Conservation (phyloP, 2,888 invertebrate genomes). For the Dascillus cervinus region DNA sequence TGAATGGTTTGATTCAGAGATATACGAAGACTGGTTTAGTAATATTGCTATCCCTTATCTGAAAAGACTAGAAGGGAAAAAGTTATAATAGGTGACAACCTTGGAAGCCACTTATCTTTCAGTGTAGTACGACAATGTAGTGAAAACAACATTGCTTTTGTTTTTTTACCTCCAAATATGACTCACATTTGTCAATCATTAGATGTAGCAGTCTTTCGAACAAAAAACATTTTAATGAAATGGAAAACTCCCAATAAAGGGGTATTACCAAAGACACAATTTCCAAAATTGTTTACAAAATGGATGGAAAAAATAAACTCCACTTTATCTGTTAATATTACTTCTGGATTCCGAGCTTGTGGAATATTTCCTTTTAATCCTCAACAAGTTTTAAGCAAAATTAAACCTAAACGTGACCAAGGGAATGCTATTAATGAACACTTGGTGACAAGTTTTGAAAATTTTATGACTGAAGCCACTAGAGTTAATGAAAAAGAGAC, state of each 20-base stretch:
- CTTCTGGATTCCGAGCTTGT: too few relatives aligned
- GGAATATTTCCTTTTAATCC: too few relatives aligned
- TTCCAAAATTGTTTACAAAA: not conserved
- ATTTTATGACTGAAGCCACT: too few relatives aligned
- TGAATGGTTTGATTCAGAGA: slow-evolving; percentile 1
- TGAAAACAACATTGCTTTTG: slow-evolving; percentile 4
- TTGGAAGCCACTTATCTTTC: slow-evolving; percentile 1
- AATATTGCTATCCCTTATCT: slow-evolving; percentile 2
- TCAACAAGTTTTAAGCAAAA: too few relatives aligned
- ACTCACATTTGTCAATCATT: slow-evolving; percentile 1
- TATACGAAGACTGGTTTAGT: slow-evolving; percentile 1
- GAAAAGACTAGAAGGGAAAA: slow-evolving; percentile 1
- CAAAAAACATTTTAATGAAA: too few relatives aligned
- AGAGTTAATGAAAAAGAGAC: too few relatives aligned
- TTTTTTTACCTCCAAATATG: slow-evolving; percentile 1
- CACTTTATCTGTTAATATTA: too few relatives aligned
- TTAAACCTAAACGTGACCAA: too few relatives aligned
- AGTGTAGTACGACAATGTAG: slow-evolving; percentile 1
- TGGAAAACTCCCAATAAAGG: slow-evolving; percentile 3
- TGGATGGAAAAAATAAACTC: too few relatives aligned
- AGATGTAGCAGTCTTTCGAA: slow-evolving; percentile 4
- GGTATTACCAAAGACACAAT: not conserved
- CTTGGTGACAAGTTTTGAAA: too few relatives aligned
- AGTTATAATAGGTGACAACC: slow-evolving; percentile 4
- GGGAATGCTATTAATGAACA: too few relatives aligned